Evolutionary conservation across 2,113 vertebrate genomes (phyloP).

Genomic region (Patagioenas fasciata): DNA sequence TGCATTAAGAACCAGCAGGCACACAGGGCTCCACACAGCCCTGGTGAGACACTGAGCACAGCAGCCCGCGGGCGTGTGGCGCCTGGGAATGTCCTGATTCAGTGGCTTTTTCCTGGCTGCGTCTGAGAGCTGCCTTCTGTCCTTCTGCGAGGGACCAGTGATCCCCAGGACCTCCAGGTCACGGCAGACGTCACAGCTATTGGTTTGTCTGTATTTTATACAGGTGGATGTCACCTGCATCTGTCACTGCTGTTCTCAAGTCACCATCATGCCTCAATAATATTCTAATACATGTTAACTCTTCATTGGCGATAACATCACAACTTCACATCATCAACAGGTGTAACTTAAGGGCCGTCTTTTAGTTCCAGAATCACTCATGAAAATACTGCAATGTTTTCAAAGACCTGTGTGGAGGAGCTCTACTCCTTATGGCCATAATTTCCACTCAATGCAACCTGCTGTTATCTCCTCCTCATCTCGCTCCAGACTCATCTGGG

Average conservation of each 20-base stretch:
- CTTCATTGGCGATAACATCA: neutral
- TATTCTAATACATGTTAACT: neutral
- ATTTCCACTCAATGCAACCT: neutral
- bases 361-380: neutral
- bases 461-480: neutral
- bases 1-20: neutral
- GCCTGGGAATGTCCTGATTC: too few relatives aligned
- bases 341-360: neutral
- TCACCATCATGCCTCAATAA: neutral
- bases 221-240: too few relatives aligned
- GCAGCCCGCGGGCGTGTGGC: rapidly evolving
- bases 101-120: neutral
- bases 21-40: rapidly evolving
- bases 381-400: neutral
- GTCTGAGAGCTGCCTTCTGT: rapidly evolving
- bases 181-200: rapidly evolving
- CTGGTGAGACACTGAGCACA: neutral
- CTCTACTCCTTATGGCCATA: too few relatives aligned
- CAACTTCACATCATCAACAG: neutral
- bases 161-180: neutral
- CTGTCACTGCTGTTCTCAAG: neutral
- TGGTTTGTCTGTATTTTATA: neutral
- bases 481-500: neutral
- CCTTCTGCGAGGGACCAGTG: rapidly evolving
- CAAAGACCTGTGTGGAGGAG: neutral